phyloP scores from a whole-genome alignment of 2,113 vertebrate genomes.

The Cyanoderma ruficeps region DNA sequence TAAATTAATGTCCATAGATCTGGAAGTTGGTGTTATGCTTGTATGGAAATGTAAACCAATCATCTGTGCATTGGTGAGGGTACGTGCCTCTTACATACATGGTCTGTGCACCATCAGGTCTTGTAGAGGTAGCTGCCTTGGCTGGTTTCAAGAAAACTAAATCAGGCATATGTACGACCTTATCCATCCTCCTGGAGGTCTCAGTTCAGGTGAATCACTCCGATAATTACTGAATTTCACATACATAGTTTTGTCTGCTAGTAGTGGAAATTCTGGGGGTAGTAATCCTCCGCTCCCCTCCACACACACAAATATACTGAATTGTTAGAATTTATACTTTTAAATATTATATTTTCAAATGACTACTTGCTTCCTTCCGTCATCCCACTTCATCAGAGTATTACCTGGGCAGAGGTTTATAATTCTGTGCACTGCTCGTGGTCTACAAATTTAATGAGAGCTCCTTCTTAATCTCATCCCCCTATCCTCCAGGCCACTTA shows the following conservation, averaged over 20 bases:
- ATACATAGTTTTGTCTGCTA: neutral
- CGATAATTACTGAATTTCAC: neutral
- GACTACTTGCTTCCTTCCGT: neutral
- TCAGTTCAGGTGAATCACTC: neutral
- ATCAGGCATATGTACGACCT: neutral
- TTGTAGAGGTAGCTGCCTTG: neutral
- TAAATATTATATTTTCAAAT: neutral
- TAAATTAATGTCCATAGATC: neutral
- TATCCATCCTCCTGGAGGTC: neutral
- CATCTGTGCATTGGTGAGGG: accelerated
- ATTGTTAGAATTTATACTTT: neutral
- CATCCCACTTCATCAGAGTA: neutral
- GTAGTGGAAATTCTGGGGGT: neutral
- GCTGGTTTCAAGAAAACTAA: neutral
- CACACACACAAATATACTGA: neutral
- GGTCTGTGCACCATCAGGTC: neutral
- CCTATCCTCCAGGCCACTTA: neutral
- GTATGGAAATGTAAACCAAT: neutral
- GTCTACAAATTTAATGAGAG: neutral
- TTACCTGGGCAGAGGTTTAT: neutral
- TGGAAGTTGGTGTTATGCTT: neutral
- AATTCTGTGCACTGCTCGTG: neutral
- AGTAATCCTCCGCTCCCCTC: neutral
- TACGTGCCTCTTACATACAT: neutral
- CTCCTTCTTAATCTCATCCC: neutral